Evolutionary conservation across 1,140 invertebrate genomes (phyloP).

Genomic region (Plodia interpunctella): DNA sequence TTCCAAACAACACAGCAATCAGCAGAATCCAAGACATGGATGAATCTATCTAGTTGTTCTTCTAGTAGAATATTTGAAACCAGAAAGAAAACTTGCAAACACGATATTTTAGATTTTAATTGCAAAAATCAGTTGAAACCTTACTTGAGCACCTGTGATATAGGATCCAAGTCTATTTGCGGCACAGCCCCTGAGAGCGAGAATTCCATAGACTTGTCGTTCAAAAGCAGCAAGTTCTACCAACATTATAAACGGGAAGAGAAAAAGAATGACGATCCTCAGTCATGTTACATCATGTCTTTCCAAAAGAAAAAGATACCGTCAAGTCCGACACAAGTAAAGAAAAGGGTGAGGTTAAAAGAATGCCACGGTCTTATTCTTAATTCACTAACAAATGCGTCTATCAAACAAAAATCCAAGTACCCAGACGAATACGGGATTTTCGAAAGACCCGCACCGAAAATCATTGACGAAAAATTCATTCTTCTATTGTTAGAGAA

Average conservation of each 20-base stretch:
- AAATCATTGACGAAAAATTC: constrained; percentile 51
- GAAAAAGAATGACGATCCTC: constrained; percentile 26
- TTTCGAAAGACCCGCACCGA: constrained; percentile 25
- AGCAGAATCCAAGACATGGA: background rate
- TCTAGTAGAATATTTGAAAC: constrained; percentile 19
- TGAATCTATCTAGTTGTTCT: constrained; percentile 16
- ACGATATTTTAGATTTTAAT: background rate
- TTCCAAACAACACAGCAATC: background rate
- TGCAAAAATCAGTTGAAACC: constrained; percentile 30
- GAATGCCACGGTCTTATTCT: constrained; percentile 15
- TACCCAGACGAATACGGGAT: constrained; percentile 13
- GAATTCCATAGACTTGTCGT: constrained; percentile 28
- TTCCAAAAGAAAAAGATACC: constrained; percentile 34
- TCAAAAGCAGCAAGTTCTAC: constrained; percentile 22
- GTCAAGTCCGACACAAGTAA: constrained; percentile 16
- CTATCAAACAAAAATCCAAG: constrained; percentile 10
- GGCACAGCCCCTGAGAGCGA: constrained; percentile 24
- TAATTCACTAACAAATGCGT: background rate
- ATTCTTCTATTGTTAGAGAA: constrained; percentile 51
- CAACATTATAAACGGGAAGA: constrained; percentile 18
- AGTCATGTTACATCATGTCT: constrained; percentile 44
- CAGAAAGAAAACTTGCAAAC: background rate
- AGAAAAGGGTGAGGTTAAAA: constrained; percentile 24
- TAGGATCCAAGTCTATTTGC: constrained; percentile 34
- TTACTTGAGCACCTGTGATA: constrained; percentile 43